Conservation (phyloP, 2,113 vertebrate species). For the Rattus norvegicus region GRCr8 NC_086039.1:92737001-92737500, state of each 20-base stretch:
- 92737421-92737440: background rate
- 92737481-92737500: slow-evolving; percentile 12
- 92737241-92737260: background rate
- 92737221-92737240: background rate
- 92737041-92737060: background rate
- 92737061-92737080: background rate
- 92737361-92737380: background rate
- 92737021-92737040: background rate
- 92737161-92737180: background rate
- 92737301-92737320: background rate
- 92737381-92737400: background rate
- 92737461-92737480: background rate
- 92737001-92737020: background rate
- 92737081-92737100: background rate
- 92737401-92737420: background rate
- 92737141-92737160: background rate
- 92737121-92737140: background rate
- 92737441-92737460: background rate
- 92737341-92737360: background rate
- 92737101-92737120: background rate
- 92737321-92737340: background rate
- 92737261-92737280: background rate
- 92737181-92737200: background rate
- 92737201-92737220: background rate
- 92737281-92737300: background rate